A percentile compares a stretch with the other conserved stretches of the same genome.
Conservation (phyloP, 2,888 invertebrate species). For the Ornithoptera priamus region DNA sequence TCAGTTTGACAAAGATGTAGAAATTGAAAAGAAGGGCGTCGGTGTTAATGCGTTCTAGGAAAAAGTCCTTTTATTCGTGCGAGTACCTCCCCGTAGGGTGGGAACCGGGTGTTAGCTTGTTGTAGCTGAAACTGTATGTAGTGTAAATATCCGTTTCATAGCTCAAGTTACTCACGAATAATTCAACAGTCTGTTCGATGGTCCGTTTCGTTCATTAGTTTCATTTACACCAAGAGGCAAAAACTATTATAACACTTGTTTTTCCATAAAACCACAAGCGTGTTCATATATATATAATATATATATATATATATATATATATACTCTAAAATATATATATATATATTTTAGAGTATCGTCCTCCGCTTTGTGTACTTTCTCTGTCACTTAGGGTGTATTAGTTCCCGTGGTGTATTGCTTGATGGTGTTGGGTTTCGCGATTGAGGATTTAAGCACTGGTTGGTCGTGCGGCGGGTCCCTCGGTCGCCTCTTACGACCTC, state of each 20-base stretch:
- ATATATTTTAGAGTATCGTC: slow-evolving; percentile 1
- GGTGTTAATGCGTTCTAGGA: not conserved
- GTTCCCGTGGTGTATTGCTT: slow-evolving; percentile 19
- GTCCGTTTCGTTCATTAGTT: not conserved
- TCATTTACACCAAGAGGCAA: slow-evolving; percentile 21
- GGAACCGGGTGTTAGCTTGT: not conserved
- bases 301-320: not conserved
- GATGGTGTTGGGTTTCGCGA: slow-evolving; percentile 1
- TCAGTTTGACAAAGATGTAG: not conserved
- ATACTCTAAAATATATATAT: too few species aligned
- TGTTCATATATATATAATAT: not conserved
- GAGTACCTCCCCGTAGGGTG: not conserved
- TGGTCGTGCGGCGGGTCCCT: slow-evolving; percentile 26
- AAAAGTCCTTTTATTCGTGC: not conserved
- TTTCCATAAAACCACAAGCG: not conserved
- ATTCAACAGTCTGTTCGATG: not conserved
- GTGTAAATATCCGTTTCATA: not conserved
- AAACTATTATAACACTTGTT: not conserved
- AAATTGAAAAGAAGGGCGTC: not conserved
- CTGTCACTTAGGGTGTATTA: slow-evolving; percentile 23
- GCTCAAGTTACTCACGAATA: not conserved
- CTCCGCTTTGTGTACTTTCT: slow-evolving; percentile 13
- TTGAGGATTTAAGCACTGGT: slow-evolving; percentile 13
- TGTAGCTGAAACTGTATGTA: not conserved
- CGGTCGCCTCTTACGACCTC: slow-evolving; percentile 34